Evolutionary conservation across 2,797 vertebrate species (phyloP).

Genomic region (Typhlichthys subterraneus): DNA sequence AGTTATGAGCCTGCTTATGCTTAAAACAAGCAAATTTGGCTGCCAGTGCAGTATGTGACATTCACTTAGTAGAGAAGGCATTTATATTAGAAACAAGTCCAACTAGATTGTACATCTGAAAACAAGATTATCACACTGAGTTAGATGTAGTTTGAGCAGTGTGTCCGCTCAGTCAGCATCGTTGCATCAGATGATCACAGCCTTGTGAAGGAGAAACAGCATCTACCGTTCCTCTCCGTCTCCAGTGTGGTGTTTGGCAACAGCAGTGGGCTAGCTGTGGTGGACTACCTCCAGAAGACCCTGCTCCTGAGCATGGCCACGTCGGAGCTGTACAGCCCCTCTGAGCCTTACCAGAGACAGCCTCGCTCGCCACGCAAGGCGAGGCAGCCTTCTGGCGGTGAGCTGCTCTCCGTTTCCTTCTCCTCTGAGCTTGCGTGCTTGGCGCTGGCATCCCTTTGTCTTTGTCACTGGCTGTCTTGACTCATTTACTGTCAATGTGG

Average conservation of each 20-base stretch:
- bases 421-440: not conserved
- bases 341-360: slow-evolving; percentile 91
- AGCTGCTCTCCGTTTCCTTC: slow-evolving; percentile 34
- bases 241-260: slow-evolving; percentile 95
- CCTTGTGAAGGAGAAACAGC: no score
- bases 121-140: no score
- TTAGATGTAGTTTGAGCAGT: no score
- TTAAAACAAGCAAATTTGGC: no score
- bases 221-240: not conserved
- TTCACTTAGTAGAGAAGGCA: no score
- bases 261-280: slow-evolving; percentile 91
- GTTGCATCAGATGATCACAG: no score
- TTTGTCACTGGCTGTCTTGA: not conserved
- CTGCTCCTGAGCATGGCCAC: slow-evolving; percentile 91
- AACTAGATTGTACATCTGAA: no score
- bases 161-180: no score
- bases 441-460: no score
- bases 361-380: slow-evolving; percentile 91
- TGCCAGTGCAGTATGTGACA: no score
- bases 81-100: no score
- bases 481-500: slow-evolving; percentile 8
- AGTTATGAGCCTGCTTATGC: no score
- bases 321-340: slow-evolving; percentile 89
- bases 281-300: slow-evolving; percentile 96
- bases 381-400: slow-evolving; percentile 92